Evolutionary conservation across 2,113 vertebrate genomes (phyloP).

Genomic region (Acrocephalus arundinaceus): DNA sequence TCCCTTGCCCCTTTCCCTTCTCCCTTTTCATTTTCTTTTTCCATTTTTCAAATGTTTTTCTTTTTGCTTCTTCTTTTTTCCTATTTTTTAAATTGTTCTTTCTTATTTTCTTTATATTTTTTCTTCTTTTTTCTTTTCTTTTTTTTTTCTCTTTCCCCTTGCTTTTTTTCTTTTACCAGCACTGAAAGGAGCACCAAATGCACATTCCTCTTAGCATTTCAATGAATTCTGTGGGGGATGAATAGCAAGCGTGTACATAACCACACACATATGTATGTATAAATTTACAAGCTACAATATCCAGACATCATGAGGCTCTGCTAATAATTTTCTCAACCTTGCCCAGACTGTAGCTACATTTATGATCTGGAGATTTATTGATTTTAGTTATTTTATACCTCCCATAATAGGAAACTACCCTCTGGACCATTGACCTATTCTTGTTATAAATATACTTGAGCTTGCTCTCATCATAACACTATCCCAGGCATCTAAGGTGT

Average conservation of each 20-base stretch:
- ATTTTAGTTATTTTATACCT: slow-evolving; percentile 81
- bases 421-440: slow-evolving; percentile 77
- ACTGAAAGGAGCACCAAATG: slow-evolving; percentile 56
- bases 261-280: slow-evolving; percentile 78
- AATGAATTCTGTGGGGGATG: slow-evolving; percentile 66
- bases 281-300: slow-evolving; percentile 83
- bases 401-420: slow-evolving; percentile 78
- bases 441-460: slow-evolving; percentile 75
- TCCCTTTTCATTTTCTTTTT: rapidly evolving
- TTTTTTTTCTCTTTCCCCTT: rapidly evolving
- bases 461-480: slow-evolving; percentile 72
- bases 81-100: background rate
- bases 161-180: background rate
- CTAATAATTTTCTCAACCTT: slow-evolving; percentile 81
- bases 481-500: slow-evolving; percentile 74
- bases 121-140: rapidly evolving
- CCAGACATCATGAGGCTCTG: slow-evolving; percentile 76
- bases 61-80: background rate
- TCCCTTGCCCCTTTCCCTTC: background rate
- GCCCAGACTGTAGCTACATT: slow-evolving; percentile 80
- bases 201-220: slow-evolving; percentile 69
- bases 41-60: rapidly evolving
- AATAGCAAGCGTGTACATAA: slow-evolving; percentile 72
- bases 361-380: slow-evolving; percentile 84
- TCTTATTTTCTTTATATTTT: background rate